Base-by-base conservation (phyloP, 2,113 vertebrate species). In the Rana temporaria region DNA sequence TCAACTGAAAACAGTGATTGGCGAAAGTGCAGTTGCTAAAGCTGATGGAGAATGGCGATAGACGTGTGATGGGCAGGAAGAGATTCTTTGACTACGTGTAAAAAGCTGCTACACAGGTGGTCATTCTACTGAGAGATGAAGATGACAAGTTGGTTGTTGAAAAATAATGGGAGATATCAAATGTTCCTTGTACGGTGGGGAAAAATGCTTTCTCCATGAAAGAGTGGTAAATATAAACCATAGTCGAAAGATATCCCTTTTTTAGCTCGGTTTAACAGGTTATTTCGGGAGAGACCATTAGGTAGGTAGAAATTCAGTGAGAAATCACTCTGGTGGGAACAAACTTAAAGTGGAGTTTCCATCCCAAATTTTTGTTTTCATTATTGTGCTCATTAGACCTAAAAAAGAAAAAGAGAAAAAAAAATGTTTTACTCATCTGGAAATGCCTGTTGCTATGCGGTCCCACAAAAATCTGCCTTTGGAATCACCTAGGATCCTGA, bases 61-160 rank as follows among this genome's bases (percentile, higher is more conserved):
- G 78, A 69, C 32, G 17, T 69, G 26, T 38, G 19, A 78, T 53
- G 48, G 55, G 52, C 11, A 32, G 66, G 42, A 69, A n/a, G 76
- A 57, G 64, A 67, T 79, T 67, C 42, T 67, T 79, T 56, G 20
- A 52, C 48, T 64, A 4, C 11, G 62, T 55, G 26, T 65, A 30
- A 78, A 53, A 55, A 65, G 62, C 24, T 67, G 53, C 22, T 79
- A 79, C 38, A 34, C 32, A 67, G 77, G 24, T 69, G 64, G 77
- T 52, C 64, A 68, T 19, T 67, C 77, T 42, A 19, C 24, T 22
- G 52, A 34, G 26, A 68, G 19, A 57, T 15, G 14, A 56, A 34
- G 64, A 68, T 22, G 53, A 66, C 26, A 79, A 42, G 63, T 56
- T 30, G 9, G 17, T 17, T 55, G 16, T 55, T 30, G 42, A 48